Conservation (phyloP, 35 echinoderm and acorn worm genomes). For the Stichopus chloronotus region DNA sequence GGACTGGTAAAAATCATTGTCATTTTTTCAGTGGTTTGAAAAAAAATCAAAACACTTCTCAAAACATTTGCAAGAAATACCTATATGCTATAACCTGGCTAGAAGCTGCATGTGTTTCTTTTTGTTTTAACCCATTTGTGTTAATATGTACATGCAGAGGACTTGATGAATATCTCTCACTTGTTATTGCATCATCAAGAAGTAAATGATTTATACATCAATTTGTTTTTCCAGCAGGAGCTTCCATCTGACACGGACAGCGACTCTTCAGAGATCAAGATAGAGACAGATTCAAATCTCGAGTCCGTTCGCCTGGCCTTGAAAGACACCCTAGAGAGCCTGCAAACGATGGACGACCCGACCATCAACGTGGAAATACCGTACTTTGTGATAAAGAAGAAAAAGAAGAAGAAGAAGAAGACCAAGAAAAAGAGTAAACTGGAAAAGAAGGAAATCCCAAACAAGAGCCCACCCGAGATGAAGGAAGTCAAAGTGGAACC, state of each 20-base stretch:
- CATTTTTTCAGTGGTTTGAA: too few relatives aligned
- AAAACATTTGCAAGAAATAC: too few relatives aligned
- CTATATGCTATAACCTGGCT: too few relatives aligned
- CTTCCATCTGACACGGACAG: conserved; percentile 42
- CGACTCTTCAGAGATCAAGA: conserved; percentile 53
- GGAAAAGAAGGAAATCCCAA: conserved; percentile 21
- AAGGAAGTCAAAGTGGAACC: conserved; percentile 50
- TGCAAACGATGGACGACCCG: conserved; percentile 45
- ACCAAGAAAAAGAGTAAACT: conserved; percentile 18
- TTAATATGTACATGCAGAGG: too few relatives aligned
- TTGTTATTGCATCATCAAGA: too few relatives aligned
- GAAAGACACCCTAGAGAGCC: conserved; percentile 44
- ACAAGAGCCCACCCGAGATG: neutral
- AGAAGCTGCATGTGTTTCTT: too few relatives aligned
- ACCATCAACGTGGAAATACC: conserved; percentile 58
- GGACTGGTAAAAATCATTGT: too few relatives aligned
- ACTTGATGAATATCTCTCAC: too few relatives aligned
- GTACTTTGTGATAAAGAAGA: conserved; percentile 50
- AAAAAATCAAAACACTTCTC: too few relatives aligned
- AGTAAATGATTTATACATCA: too few relatives aligned
- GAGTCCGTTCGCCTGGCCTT: conserved; percentile 41
- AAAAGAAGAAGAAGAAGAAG: conserved; percentile 56
- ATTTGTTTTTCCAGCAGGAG: neutral
- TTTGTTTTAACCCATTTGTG: too few relatives aligned
- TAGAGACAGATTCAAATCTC: conserved; percentile 46